phyloP scores from a whole-genome alignment of 2,888 invertebrate species.

The Hyposoter dolosus region DNA sequence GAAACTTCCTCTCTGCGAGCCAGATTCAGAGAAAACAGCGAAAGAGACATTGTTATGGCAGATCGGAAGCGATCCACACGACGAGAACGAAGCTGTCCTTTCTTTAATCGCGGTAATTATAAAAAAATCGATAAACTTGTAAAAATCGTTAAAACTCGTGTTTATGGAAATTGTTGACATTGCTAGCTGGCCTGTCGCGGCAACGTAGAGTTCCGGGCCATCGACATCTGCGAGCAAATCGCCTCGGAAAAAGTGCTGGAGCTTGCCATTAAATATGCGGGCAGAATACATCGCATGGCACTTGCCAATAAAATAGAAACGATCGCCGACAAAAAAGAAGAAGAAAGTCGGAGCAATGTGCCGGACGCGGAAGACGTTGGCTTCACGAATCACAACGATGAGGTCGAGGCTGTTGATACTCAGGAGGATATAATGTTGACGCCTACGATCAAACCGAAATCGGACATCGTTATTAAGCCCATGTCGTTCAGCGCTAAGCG shows the following conservation, averaged over 20 bases:
- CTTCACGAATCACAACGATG: conserved; percentile 72
- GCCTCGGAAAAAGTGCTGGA: conserved; percentile 91
- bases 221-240: conserved; percentile 94
- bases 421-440: conserved; percentile 74
- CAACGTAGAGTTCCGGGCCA: conserved; percentile 93
- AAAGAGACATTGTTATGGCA: conserved; percentile 91
- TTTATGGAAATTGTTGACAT: conserved; percentile 11
- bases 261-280: conserved; percentile 95
- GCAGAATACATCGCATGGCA: conserved; percentile 90
- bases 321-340: conserved; percentile 79
- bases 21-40: conserved; percentile 92
- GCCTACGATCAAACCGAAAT: conserved; percentile 71
- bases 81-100: conserved; percentile 92
- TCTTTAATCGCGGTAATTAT: conserved; percentile 95
- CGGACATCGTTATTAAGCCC: conserved; percentile 80
- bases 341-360: conserved; percentile 75
- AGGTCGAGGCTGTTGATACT: conserved; percentile 63
- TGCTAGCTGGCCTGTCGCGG: conserved; percentile 92
- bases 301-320: conserved; percentile 90
- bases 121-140: neutral
- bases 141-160: neutral
- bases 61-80: conserved; percentile 87
- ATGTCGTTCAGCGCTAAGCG: conserved; percentile 76
- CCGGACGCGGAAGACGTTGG: conserved; percentile 75
- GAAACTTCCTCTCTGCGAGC: conserved; percentile 92